Base-by-base conservation (phyloP, 2,888 invertebrate species). In the Cosmorhoe ocellata region DNA sequence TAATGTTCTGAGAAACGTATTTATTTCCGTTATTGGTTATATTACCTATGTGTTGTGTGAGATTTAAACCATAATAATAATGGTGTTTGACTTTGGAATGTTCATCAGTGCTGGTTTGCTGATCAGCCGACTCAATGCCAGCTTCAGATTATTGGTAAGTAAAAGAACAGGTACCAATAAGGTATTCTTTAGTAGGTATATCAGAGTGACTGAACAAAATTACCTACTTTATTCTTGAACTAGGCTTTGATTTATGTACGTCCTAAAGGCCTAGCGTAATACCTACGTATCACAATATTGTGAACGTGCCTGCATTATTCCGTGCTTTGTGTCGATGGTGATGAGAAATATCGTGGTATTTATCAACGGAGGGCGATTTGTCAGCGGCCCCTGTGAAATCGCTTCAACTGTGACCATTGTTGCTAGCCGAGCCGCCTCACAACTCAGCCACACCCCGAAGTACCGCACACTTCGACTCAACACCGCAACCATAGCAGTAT, bases 341-440 rank as follows among this genome's bases (percentile, higher is more conserved):
- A 18, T 27, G 13, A 38, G n/a, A n/a, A n/a, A 13, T n/a, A 27
- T 11, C 41, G 37, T 38, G 34, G 11, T 43, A 33, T 31, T 45
- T 34, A 38, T 32, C 41, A 14, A 13, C 18, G 13, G 50, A 50
- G 27, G 36, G 41, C 49, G 47, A 46, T 42, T 48, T 39, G 43
- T 56, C 40, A 38, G 30, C 36, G 44, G 10, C 31, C 36, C 13
- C 39, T 46, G 58, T 47, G 37, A 63, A 74, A 75, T 71, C 79
- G 79, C 79, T 75, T 51, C 58, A 56, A 67, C 66, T 54, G 49
- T 61, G 60, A 59, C 44, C 71, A 59, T 65, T 69, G 65, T 68
- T 70, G 56, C 64, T 58, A 69, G 66, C 66, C 63, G 62, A 53
- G 56, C 55, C 49, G 56, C 54, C 69, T 57, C 46, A 59, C 45